phyloP scores from a whole-genome alignment of 2,888 invertebrate genomes.

The Thereva unica region DNA sequence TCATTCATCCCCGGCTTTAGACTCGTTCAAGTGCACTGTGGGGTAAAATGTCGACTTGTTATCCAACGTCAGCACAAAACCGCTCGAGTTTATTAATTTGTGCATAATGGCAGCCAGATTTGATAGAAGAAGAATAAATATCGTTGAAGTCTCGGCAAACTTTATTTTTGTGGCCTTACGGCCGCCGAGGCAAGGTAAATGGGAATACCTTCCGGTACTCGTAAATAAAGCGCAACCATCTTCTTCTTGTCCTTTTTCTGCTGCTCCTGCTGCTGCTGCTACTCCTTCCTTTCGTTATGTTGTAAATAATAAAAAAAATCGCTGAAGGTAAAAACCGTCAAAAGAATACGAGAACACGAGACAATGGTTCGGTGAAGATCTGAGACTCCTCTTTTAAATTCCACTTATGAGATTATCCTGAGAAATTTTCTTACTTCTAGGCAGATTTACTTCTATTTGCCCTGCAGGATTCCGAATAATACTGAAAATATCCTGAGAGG shows the following conservation, averaged over 20 bases:
- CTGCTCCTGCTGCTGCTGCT: slow-evolving; percentile 10
- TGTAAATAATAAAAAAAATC: too few species aligned
- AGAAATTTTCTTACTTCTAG: slow-evolving; percentile 24
- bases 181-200: background rate
- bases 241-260: slow-evolving; percentile 3
- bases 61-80: slow-evolving; percentile 46
- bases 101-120: slow-evolving; percentile 46
- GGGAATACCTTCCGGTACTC: slow-evolving; percentile 13
- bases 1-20: slow-evolving; percentile 43
- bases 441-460: background rate
- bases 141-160: slow-evolving; percentile 27
- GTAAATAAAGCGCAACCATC: slow-evolving; percentile 3
- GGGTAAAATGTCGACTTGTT: slow-evolving; percentile 45
- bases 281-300: too few species aligned
- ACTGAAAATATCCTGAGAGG: too few species aligned
- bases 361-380: slow-evolving; percentile 20
- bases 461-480: too few species aligned
- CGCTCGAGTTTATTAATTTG: slow-evolving; percentile 48
- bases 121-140: slow-evolving; percentile 44
- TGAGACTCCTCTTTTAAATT: slow-evolving; percentile 24
- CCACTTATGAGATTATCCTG: slow-evolving; percentile 28
- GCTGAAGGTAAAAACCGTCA: slow-evolving; percentile 27
- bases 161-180: slow-evolving; percentile 27
- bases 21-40: slow-evolving; percentile 44
- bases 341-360: slow-evolving; percentile 23